Base-by-base conservation (phyloP, 2,113 vertebrate species). In the Heterotis niloticus region DNA sequence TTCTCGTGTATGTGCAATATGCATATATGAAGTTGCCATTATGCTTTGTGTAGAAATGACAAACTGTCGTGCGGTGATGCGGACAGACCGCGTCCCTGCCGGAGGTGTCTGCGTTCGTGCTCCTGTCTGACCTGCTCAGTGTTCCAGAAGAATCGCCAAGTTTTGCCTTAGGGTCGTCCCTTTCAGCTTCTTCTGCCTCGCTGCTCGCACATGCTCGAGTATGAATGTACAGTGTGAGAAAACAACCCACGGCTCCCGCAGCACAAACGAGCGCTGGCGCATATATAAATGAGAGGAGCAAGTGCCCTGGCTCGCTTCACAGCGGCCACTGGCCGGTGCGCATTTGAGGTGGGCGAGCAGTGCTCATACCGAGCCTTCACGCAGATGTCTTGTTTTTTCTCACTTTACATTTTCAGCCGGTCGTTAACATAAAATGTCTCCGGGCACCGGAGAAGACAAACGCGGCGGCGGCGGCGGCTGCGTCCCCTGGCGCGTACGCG, bases 401-500 rank as follows among this genome's bases (percentile, higher is more conserved):
- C 24, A 17, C 76, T 67, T 59, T 52, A 18, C 5, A 16, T 11
- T 28, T 70, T 67, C 5, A 1, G 12, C 56, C 52, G 34, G 5
- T 17, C 56, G 81, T 20, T 17, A 29, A 13, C 14, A 20, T 71
- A 75, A 72, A 76, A 74, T 81, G 56, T 51, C 54, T 18, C 57
- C 5, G 28, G 28, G 24, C 64, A 1, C 71, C 81, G 88, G 85
- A 84, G 81, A 82, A 86, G 59, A 69, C 10, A 74, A 74, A 74
- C 24, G 18, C 12, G 24, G 23, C 5, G 4, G 14, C 62, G 73
- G 16, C 12, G 24, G 23, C 5, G 4, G 14, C 62, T 71, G 16
- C 12, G 26, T 59, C 1, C 60, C 51, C 13, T 84, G 90, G 85
- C 90, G 75, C 4, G 66, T 89, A 79, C 85, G 86, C 10, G 74